phyloP scores from a whole-genome alignment of 2,113 vertebrate species.

The Gallinago undulata region DNA sequence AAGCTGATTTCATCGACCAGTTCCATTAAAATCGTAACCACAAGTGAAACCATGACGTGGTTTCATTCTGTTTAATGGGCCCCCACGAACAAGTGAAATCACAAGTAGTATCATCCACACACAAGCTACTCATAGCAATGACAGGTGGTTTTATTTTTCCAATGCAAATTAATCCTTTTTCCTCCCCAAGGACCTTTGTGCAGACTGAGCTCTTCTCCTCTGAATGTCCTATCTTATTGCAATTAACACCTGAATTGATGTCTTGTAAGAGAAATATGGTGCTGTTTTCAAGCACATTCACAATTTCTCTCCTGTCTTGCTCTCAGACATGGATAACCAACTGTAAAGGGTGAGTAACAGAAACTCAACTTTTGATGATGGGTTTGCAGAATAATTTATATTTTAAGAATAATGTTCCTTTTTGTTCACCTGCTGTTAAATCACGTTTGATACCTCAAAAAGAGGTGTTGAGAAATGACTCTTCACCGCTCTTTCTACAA shows the following conservation, averaged over 20 bases:
- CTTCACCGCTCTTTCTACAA: not conserved
- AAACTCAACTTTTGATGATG: not conserved
- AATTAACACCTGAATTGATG: not conserved
- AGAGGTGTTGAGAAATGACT: not conserved
- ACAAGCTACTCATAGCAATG: not conserved
- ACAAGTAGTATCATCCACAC: not conserved
- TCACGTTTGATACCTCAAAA: not conserved
- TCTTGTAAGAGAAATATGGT: not conserved
- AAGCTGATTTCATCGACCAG: not conserved
- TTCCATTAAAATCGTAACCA: not conserved
- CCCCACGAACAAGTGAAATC: not conserved
- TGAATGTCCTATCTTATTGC: not conserved
- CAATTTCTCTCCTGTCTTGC: not conserved
- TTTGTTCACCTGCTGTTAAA: not conserved
- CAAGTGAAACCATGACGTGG: not conserved
- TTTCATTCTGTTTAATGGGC: not conserved
- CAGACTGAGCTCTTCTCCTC: not conserved
- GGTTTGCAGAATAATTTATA: not conserved
- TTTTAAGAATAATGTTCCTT: not conserved
- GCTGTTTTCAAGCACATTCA: not conserved
- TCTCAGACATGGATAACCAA: not conserved
- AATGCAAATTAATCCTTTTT: not conserved
- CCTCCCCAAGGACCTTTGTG: not conserved
- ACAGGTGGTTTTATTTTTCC: not conserved
- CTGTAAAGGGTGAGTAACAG: not conserved